Conservation (phyloP, 1,140 invertebrate species). For the Aphis gossypii region DNA sequence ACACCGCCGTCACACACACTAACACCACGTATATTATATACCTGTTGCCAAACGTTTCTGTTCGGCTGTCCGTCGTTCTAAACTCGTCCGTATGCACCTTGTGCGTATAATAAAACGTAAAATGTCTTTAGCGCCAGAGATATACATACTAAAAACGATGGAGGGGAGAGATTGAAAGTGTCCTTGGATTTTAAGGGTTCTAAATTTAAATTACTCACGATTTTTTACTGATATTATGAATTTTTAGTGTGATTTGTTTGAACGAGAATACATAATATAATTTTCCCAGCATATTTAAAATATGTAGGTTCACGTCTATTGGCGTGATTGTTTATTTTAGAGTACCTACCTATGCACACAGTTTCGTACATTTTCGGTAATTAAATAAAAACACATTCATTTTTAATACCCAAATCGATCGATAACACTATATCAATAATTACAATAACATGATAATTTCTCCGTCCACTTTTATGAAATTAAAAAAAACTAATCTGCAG, state of each 20-base stretch:
- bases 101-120: background rate
- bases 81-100: background rate
- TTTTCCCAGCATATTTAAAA: background rate
- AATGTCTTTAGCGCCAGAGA: background rate
- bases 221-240: background rate
- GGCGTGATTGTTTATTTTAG: background rate
- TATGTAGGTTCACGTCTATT: background rate
- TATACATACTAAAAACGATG: background rate
- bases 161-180: background rate
- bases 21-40: background rate
- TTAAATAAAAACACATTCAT: background rate
- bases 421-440: background rate
- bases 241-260: background rate
- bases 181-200: background rate
- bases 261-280: background rate
- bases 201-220: background rate
- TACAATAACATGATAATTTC: background rate
- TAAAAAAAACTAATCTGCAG: background rate
- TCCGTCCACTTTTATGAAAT: background rate
- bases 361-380: background rate
- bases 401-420: background rate
- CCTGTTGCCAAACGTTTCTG: constrained; percentile 35
- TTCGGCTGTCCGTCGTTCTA: background rate
- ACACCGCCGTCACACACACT: constrained; percentile 5
- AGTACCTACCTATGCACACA: background rate